Evolutionary conservation across 2,888 invertebrate genomes (phyloP), one percentile per base, ranked within the genome.

Genomic region (Drosophila putrida): DNA sequence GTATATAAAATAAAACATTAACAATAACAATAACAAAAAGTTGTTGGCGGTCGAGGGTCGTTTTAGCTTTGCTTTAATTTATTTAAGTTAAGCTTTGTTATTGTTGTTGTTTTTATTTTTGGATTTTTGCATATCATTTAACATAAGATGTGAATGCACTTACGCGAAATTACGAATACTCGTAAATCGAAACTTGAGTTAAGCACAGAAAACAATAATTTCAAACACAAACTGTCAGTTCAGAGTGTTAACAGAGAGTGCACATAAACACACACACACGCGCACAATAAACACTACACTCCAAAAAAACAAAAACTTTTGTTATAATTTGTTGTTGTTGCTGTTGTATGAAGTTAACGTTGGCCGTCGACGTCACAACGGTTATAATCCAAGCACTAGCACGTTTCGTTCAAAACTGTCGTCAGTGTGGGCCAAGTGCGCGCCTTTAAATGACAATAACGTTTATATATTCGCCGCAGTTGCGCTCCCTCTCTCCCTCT

Each of bases 351-450:
- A 43, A 43, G 41, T 55, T 15, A 15, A 8, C 51, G 60, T 61
- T 4, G 38, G 25, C 20, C 44, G 46, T 53, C 62, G 63, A 46
- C 60, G 44, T 44, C 55, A 44, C 55, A 39, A 27, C 53, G 49
- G 35, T 39, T 58, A 75, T 73, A 73, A 67, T 55, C 85, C 72
- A 70, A 75, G 25, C 84, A 67, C 82, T 53, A 65, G 66, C 78
- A 75, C 81, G 84, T 73, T 78, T 71, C 82, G 79, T 84, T 78
- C 33, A 75, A 84, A 81, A 82, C 83, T 82, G 87, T 68, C 78
- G 55, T 63, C 81, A 57, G 78, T 86, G 68, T 83, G 71, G 81
- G 84, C 78, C 83, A 82, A 83, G 75, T 78, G 70, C 54, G 55
- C 49, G 53, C 71, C 71, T 76, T 76, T 78, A 60, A 76, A 78